These are phyloP conservation scores for Allacma fusca DNA, from an alignment of 2,888 invertebrate species.

Conservation along the genomic window DNA sequence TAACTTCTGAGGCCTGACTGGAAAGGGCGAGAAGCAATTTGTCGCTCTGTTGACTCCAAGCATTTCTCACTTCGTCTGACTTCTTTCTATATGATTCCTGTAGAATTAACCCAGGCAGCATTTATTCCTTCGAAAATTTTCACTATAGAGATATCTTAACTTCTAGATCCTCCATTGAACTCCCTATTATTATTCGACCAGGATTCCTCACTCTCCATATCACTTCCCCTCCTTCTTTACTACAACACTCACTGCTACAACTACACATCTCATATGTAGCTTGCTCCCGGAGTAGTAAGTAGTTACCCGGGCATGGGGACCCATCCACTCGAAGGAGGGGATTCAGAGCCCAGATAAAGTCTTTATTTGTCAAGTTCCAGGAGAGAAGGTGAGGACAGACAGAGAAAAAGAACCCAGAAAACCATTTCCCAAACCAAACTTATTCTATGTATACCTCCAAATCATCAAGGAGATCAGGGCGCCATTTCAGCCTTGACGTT, in stretches of 20 bases:
- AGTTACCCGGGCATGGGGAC: too few relatives aligned
- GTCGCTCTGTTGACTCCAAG: conserved; percentile 53
- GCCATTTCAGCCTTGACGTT: conserved; percentile 81
- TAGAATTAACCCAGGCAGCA: conserved; percentile 25
- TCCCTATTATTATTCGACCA: background rate
- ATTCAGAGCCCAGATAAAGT: background rate
- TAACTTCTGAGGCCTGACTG: conserved; percentile 73
- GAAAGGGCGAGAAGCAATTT: conserved; percentile 49
- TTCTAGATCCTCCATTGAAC: conserved; percentile 7
- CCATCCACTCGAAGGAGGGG: too few relatives aligned
- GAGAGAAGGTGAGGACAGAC: background rate
- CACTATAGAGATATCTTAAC: background rate
- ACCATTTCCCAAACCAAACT: too few relatives aligned
- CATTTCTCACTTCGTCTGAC: conserved; percentile 44
- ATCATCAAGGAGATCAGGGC: conserved; percentile 76
- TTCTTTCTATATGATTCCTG: conserved; percentile 29
- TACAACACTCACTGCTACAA: background rate
- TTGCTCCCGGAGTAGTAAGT: background rate
- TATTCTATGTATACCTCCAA: conserved; percentile 67
- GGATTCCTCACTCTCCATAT: background rate
- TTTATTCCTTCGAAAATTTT: conserved; percentile 16
- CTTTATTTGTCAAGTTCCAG: background rate
- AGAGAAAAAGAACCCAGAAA: background rate
- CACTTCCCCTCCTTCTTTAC: background rate
- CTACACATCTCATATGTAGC: too few relatives aligned